Evolutionary conservation across 2,797 vertebrate genomes (phyloP).

Genomic region (Pseudochirops corinnae): DNA sequence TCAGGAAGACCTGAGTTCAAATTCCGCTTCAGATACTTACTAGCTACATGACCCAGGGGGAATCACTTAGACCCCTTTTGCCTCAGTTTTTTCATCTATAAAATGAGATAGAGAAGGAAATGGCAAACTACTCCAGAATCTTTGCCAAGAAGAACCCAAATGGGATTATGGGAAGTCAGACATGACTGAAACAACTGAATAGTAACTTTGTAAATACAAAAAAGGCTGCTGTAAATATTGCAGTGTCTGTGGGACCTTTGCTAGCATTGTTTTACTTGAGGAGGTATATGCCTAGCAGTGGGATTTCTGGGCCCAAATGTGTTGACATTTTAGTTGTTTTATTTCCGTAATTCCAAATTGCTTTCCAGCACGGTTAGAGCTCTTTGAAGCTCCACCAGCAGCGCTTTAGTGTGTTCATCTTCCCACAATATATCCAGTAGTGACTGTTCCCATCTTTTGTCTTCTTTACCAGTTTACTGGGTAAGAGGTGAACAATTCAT

Average conservation of each 20-base stretch:
- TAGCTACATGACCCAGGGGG: neutral
- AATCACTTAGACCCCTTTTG: neutral
- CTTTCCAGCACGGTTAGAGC: neutral
- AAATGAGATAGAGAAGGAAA: neutral
- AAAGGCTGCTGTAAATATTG: neutral
- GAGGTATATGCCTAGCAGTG: neutral
- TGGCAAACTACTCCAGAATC: neutral
- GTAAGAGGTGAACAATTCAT: neutral
- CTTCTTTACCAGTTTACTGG: neutral
- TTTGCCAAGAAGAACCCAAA: neutral
- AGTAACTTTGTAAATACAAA: neutral
- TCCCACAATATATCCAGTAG: neutral
- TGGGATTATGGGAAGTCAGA: neutral
- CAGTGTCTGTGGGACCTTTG: neutral
- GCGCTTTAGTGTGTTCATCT: neutral
- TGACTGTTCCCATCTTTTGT: neutral
- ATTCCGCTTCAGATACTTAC: neutral
- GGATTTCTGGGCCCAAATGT: neutral
- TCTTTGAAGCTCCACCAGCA: neutral
- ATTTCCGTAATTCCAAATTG: neutral
- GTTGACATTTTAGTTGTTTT: neutral
- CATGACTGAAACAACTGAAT: neutral
- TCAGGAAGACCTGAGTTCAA: neutral
- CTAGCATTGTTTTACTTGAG: neutral
- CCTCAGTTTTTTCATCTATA: neutral